Evolutionary conservation across 92 coral and sea anemone genomes (phyloP).

Genomic region (Phymanthus crucifer): DNA sequence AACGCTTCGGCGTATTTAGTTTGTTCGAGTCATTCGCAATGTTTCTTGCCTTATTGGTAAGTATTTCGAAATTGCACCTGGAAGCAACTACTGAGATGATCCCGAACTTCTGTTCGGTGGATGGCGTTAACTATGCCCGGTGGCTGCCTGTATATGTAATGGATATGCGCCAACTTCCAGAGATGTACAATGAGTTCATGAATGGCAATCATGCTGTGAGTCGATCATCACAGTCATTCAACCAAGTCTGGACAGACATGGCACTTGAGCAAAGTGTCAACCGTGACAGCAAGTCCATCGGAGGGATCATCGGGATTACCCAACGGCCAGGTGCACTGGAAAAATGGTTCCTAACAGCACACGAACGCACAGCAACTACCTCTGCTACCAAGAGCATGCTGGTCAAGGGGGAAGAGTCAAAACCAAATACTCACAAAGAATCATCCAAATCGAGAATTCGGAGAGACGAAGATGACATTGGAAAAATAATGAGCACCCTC

Average conservation of each 20-base stretch:
- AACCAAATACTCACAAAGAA: slow-evolving; percentile 27
- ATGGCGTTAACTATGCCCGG: slow-evolving; percentile 53
- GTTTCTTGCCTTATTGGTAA: no score
- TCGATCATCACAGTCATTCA: slow-evolving; percentile 38
- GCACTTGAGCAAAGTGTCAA: slow-evolving; percentile 55
- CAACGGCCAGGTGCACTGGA: slow-evolving; percentile 39
- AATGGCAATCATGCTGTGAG: slow-evolving; percentile 44
- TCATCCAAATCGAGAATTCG: neutral
- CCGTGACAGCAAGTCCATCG: slow-evolving; percentile 49
- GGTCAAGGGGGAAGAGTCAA: slow-evolving; percentile 13
- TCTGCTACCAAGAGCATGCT: slow-evolving; percentile 34
- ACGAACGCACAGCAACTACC: slow-evolving; percentile 35
- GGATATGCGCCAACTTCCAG: slow-evolving; percentile 37
- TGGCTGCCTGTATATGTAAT: slow-evolving; percentile 54
- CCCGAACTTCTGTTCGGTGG: slow-evolving; percentile 50
- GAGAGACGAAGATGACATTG: slow-evolving; percentile 40
- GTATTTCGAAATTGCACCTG: slow-evolving; percentile 54
- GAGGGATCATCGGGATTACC: slow-evolving; percentile 56
- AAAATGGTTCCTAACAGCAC: slow-evolving; percentile 35
- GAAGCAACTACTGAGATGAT: slow-evolving; percentile 34
- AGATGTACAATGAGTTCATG: slow-evolving; percentile 41
- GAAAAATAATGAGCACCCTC: slow-evolving; percentile 42
- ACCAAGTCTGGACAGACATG: slow-evolving; percentile 48
- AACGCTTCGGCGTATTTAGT: no score
- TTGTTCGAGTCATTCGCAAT: no score